A percentile compares a stretch with the other conserved stretches of the same genome.
These are phyloP conservation scores for Donacobius atricapilla DNA, from an alignment of 2,113 vertebrate genomes.

Conservation along the genomic window DNA sequence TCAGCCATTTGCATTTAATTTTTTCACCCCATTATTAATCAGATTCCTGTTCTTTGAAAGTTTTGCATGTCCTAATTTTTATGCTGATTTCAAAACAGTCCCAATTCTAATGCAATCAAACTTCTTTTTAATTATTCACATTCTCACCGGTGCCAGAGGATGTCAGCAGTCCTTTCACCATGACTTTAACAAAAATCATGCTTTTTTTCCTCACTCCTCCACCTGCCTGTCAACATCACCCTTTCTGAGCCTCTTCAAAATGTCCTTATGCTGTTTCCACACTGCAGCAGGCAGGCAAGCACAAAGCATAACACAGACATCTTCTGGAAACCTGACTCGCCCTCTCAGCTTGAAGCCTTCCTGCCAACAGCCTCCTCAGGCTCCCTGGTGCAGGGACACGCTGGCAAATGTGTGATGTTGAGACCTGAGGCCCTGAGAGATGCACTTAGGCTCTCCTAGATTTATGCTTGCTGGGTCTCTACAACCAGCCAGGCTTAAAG, in stretches of 20 bases:
- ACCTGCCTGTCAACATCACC: background rate
- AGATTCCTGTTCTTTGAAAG: background rate
- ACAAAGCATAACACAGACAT: background rate
- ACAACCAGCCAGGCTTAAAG: background rate
- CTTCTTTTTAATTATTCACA: background rate
- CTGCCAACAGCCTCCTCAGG: background rate
- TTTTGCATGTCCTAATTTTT: background rate
- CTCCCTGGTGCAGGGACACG: background rate
- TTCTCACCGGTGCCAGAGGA: background rate
- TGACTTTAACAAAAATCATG: background rate
- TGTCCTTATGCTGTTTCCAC: background rate
- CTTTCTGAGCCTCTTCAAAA: background rate
- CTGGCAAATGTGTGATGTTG: background rate
- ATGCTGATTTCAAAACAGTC: background rate
- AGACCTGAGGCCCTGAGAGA: background rate
- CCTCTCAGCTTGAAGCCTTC: background rate
- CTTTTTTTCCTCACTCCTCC: background rate
- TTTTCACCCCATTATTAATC: background rate
- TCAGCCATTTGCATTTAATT: background rate
- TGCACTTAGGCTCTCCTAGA: accelerated
- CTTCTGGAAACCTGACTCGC: background rate
- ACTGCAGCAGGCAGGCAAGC: background rate
- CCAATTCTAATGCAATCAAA: background rate
- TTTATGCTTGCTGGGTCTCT: background rate
- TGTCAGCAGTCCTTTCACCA: background rate